These are phyloP conservation scores for Thecophora atra DNA, from an alignment of 2,888 invertebrate species.

Conservation along the genomic window DNA sequence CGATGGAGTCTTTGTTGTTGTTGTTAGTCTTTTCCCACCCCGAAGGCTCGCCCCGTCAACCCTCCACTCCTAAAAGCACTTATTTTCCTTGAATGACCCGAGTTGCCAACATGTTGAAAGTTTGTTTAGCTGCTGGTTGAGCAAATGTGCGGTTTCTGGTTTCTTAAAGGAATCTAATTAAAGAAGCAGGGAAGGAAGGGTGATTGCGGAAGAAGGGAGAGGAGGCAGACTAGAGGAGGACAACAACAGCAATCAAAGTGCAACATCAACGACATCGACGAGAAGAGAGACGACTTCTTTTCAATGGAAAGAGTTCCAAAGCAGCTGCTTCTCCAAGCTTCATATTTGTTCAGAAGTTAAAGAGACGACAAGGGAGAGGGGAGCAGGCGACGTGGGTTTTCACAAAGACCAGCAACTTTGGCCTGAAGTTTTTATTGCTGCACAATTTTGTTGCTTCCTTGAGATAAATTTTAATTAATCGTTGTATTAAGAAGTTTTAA, in stretches of 20 bases:
- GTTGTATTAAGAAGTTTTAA: conserved; percentile 22
- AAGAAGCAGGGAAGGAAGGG: conserved; percentile 43
- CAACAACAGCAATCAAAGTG: conserved; percentile 4
- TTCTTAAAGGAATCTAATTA: conserved; percentile 59
- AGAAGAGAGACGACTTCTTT: not conserved
- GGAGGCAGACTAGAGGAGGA: not conserved
- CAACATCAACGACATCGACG: not conserved
- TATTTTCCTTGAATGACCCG: not conserved
- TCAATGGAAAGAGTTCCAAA: not conserved
- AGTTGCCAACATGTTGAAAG: conserved; percentile 31
- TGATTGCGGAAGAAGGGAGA: not conserved
- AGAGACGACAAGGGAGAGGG: not conserved
- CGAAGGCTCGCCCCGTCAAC: too few relatives aligned
- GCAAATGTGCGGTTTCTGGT: conserved; percentile 58
- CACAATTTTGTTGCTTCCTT: not conserved
- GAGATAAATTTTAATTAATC: conserved; percentile 30
- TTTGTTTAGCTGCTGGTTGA: conserved; percentile 43
- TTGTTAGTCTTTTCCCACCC: not conserved
- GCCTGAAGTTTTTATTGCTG: not conserved
- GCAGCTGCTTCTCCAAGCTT: not conserved
- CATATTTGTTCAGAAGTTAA: too few relatives aligned
- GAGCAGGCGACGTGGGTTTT: not conserved
- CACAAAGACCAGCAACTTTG: not conserved
- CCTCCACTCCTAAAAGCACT: not conserved
- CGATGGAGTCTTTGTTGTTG: conserved; percentile 4